phyloP scores from a whole-genome alignment of 1,140 invertebrate species.

The Zaprionus camerounensis region DNA sequence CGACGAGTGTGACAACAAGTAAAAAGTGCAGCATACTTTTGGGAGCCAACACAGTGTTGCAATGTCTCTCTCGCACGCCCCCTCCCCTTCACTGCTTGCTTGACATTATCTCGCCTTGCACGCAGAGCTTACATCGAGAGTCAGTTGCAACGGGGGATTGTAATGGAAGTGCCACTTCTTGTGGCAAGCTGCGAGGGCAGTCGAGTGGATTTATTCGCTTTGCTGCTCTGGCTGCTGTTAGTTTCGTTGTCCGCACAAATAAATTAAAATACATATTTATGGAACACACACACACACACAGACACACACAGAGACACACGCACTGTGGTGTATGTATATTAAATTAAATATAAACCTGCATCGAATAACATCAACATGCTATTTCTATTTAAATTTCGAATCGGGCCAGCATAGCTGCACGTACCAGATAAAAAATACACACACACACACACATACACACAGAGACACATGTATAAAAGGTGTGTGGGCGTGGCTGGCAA shows the following conservation, averaged over 20 bases:
- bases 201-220: slow-evolving; percentile 42
- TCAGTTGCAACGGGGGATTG: slow-evolving; percentile 32
- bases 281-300: slow-evolving; percentile 3
- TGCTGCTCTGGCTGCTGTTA: slow-evolving; percentile 24
- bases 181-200: slow-evolving; percentile 32
- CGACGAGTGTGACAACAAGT: slow-evolving; percentile 33
- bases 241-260: slow-evolving; percentile 42
- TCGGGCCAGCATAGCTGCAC: slow-evolving; percentile 68
- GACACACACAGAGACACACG: neutral
- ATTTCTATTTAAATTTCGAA: slow-evolving; percentile 80
- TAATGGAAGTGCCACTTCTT: slow-evolving; percentile 45
- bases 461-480: slow-evolving; percentile 10
- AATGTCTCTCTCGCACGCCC: slow-evolving; percentile 10
- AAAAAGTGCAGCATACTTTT: slow-evolving; percentile 50
- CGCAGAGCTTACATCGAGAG: slow-evolving; percentile 53
- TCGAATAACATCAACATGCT: slow-evolving; percentile 77
- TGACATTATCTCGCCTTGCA: slow-evolving; percentile 44
- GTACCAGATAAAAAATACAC: slow-evolving; percentile 72
- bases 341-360: slow-evolving; percentile 80
- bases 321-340: slow-evolving; percentile 53
- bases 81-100: neutral
- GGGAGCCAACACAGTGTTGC: slow-evolving; percentile 20
- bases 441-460: neutral
- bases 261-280: slow-evolving; percentile 73
- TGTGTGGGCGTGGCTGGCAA: slow-evolving; percentile 59